A percentile compares a stretch with the other conserved stretches of the same genome.
phyloP scores from a whole-genome alignment of 1,140 invertebrate genomes.

The Heliothis virescens region DNA sequence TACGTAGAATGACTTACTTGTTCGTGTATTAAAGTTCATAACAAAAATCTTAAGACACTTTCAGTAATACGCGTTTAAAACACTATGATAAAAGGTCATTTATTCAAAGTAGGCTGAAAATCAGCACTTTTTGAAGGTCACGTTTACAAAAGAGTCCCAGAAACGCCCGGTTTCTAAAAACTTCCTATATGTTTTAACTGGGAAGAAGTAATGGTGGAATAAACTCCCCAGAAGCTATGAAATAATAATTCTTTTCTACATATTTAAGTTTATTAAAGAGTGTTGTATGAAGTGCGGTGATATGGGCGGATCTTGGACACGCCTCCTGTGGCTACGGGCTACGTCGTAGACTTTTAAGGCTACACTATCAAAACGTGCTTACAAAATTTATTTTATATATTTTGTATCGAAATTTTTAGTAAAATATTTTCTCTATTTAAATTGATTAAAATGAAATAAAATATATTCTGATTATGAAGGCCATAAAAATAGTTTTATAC shows the following conservation, averaged over 20 bases:
- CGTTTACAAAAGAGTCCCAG: too few relatives aligned
- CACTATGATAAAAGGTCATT: too few relatives aligned
- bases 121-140: too few relatives aligned
- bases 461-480: background rate
- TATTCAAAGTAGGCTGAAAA: too few relatives aligned
- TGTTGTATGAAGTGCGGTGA: background rate
- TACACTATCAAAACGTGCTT: background rate
- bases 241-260: background rate
- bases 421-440: background rate
- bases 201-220: too few relatives aligned
- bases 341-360: conserved; percentile 36
- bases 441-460: background rate
- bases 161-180: too few relatives aligned
- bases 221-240: background rate
- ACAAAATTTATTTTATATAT: background rate
- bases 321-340: conserved; percentile 43
- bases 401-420: background rate
- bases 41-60: too few relatives aligned
- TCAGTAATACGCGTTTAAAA: too few relatives aligned
- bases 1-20: conserved; percentile 7
- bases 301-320: conserved; percentile 43
- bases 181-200: too few relatives aligned
- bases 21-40: too few relatives aligned
- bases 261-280: background rate
- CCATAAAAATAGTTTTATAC: conserved; percentile 6